Evolutionary conservation across 2,113 vertebrate genomes (phyloP), one percentile per base, ranked within the genome.

Genomic region (Sterna hirundo): DNA sequence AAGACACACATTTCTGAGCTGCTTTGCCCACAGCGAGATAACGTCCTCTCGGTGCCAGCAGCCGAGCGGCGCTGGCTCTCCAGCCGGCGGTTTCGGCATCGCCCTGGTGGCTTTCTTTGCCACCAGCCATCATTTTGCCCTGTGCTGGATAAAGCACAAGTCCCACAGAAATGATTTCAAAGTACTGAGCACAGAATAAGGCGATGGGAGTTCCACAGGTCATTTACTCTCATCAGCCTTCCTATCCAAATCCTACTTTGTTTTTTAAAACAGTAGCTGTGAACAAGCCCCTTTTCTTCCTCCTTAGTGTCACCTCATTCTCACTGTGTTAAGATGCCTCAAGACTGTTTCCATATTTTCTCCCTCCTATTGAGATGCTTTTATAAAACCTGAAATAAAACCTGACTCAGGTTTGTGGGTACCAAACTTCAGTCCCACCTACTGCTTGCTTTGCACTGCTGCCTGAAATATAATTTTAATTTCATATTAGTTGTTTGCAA

Each of bases 401-500:
- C 78, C 76, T 75, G 66, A 55, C 77, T 89, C 47, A 74, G 71
- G 89, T 85, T 93, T 75, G 57, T 47, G 83, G 77, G 70, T 80
- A 93, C 68, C 57, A 83, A 96, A 96, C 89, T 47, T 84, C 62
- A 86, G 58, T 46, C 78, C 87, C 55, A 85, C 47, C 76, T 95
- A 49, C 93, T 69, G 61, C 76, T 85, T 89, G 69, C 78, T 91
- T 93, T 82, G 69, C 77, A 86, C 1, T 15, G 44, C 40, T 81
- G 68, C 74, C 88, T 91, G 92, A 96, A 96, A 92, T 93, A 90
- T 7, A 15, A 75, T 78, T 86, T 96, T 94, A 86, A 96, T 95
- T 94, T 94, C 70, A 34, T 68, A 78, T 83, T 55, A 79, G 36
- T 57, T 88, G 19, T 65, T 95, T 76, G 57, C 72, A 42, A 64